phyloP scores from a whole-genome alignment of 2,888 invertebrate genomes.

The Punctoribates punctum region DNA sequence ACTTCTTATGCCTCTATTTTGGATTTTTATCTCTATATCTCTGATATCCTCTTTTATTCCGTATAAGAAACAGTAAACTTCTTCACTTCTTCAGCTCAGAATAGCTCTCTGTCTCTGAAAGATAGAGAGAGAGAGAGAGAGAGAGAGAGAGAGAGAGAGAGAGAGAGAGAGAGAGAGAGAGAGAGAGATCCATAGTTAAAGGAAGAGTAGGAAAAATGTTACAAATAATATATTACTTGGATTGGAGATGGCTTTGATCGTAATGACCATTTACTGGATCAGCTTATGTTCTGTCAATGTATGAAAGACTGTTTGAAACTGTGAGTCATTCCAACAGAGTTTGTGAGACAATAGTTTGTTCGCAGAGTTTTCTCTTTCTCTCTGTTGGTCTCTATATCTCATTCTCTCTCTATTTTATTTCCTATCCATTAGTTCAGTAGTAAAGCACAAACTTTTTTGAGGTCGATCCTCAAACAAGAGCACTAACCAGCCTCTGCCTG shows the following conservation, averaged over 20 bases:
- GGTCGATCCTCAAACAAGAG: conserved; percentile 11
- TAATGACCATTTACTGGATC: conserved; percentile 29
- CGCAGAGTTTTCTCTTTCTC: neutral
- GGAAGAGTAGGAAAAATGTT: neutral
- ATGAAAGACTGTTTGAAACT: conserved; percentile 3
- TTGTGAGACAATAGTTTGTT: neutral
- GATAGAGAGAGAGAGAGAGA: no score
- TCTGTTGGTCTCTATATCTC: neutral
- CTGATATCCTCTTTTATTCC: neutral
- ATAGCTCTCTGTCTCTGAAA: neutral
- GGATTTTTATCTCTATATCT: neutral
- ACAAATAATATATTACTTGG: conserved; percentile 22
- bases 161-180: neutral
- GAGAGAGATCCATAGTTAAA: neutral
- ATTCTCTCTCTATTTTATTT: conserved; percentile 13
- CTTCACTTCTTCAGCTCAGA: neutral
- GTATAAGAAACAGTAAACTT: neutral
- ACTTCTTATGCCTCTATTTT: neutral
- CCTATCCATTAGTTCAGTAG: conserved; percentile 6
- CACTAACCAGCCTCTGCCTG: neutral
- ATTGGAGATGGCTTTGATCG: conserved; percentile 28
- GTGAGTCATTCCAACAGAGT: conserved; percentile 2
- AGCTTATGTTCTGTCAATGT: conserved; percentile 25
- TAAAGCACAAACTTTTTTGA: conserved; percentile 16
- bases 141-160: no score